phyloP scores from a whole-genome alignment of 2,888 invertebrate genomes.

The Pimpla rufipes region DNA sequence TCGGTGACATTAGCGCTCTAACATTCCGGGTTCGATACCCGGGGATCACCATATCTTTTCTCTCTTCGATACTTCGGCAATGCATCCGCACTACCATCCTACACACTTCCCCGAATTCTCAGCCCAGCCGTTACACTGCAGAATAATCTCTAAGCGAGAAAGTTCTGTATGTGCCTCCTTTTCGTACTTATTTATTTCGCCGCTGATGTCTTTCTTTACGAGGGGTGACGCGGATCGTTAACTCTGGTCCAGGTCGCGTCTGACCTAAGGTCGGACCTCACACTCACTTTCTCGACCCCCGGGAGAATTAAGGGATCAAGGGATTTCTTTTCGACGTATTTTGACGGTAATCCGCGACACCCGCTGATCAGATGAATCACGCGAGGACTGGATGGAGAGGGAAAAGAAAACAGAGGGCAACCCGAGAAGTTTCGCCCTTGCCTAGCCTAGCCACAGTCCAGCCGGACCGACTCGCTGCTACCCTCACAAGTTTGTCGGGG shows the following conservation, averaged over 20 bases:
- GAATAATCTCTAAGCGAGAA: too few species aligned
- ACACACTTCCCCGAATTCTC: too few species aligned
- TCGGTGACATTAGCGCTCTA: too few species aligned
- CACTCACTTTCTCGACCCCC: constrained; percentile 40
- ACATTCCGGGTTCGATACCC: too few species aligned
- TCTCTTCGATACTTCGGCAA: too few species aligned
- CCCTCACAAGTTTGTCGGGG: constrained; percentile 62
- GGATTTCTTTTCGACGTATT: constrained; percentile 80
- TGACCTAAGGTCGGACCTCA: constrained; percentile 28
- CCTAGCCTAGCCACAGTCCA: constrained; percentile 42
- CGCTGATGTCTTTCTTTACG: not conserved
- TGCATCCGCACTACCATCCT: too few species aligned
- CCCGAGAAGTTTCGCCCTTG: constrained; percentile 50
- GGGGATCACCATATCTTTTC: too few species aligned
- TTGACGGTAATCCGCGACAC: constrained; percentile 80
- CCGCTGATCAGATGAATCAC: constrained; percentile 69
- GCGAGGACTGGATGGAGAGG: constrained; percentile 47
- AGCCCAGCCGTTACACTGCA: too few species aligned
- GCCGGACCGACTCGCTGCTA: constrained; percentile 48
- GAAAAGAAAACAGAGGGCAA: constrained; percentile 58
- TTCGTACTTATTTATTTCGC: constrained; percentile 1
- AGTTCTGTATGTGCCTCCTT: not conserved
- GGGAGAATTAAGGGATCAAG: constrained; percentile 79
- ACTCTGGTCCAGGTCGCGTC: constrained; percentile 22
- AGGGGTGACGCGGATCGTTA: constrained; percentile 15